phyloP scores from a whole-genome alignment of 1,140 invertebrate genomes.

The Drosophila mayri region DNA sequence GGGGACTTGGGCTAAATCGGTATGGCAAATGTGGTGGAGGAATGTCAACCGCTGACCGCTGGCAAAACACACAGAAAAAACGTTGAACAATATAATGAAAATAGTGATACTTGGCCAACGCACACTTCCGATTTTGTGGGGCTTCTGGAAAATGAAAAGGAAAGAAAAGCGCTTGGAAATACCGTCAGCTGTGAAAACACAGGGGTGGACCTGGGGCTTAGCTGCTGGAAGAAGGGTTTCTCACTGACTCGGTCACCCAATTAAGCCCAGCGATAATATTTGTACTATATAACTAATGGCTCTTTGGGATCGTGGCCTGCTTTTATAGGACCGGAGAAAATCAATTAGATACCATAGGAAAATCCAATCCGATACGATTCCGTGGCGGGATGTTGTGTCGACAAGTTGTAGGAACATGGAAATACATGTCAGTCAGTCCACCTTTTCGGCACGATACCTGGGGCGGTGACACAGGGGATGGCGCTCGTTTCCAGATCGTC shows the following conservation, averaged over 20 bases:
- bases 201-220: conserved; percentile 37
- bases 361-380: conserved; percentile 12
- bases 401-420: conserved; percentile 49
- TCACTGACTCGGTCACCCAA: conserved; percentile 30
- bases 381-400: conserved; percentile 19
- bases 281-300: conserved; percentile 15
- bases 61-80: conserved; percentile 31
- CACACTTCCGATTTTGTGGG: conserved; percentile 66
- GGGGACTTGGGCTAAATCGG: conserved; percentile 38
- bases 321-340: conserved; percentile 33
- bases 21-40: conserved; percentile 50
- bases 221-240: conserved; percentile 24
- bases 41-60: conserved; percentile 65
- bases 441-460: background rate
- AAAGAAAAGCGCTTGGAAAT: conserved; percentile 61
- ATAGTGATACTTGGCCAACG: conserved; percentile 44
- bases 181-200: conserved; percentile 67
- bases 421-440: conserved; percentile 6
- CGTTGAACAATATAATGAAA: conserved; percentile 33
- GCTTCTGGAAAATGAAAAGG: conserved; percentile 73
- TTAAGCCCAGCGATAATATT: conserved; percentile 61
- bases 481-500: conserved; percentile 9
- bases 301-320: conserved; percentile 8
- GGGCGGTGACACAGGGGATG: background rate
- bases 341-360: background rate